Conservation (phyloP, 1,140 invertebrate species). For the Nylanderia fulva region DNA sequence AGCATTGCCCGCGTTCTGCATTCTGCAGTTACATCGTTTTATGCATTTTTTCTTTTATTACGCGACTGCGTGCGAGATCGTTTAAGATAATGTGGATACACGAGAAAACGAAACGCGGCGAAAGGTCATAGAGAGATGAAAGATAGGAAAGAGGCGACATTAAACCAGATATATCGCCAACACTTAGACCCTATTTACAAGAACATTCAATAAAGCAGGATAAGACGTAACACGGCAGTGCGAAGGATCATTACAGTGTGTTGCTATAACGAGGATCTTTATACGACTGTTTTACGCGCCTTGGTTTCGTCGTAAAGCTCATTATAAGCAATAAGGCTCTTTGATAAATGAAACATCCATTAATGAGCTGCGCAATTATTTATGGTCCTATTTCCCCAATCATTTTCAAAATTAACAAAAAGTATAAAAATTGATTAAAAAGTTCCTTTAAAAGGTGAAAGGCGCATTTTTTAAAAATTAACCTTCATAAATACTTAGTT, state of each 20-base stretch:
- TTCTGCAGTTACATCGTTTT: background rate
- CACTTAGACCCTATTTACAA: constrained; percentile 65
- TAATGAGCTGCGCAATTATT: background rate
- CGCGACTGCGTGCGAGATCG: constrained; percentile 30
- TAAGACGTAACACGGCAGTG: constrained; percentile 30
- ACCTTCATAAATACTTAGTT: background rate
- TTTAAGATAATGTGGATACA: constrained; percentile 60
- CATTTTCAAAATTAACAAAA: background rate
- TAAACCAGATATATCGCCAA: constrained; percentile 64
- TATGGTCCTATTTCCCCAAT: background rate
- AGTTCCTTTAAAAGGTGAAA: background rate
- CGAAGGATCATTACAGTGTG: constrained; percentile 42
- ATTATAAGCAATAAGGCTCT: constrained; percentile 10
- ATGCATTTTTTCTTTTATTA: constrained; percentile 48
- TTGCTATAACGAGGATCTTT: constrained; percentile 53
- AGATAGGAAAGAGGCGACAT: constrained; percentile 44
- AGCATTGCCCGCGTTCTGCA: background rate
- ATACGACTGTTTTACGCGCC: constrained; percentile 31
- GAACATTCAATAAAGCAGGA: constrained; percentile 66
- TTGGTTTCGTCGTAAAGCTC: constrained; percentile 14
- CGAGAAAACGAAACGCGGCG: constrained; percentile 34
- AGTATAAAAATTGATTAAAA: background rate
- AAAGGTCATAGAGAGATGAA: constrained; percentile 45
- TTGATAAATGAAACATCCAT: constrained; percentile 1
- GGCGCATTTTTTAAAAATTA: background rate